Conservation (phyloP, 2,797 vertebrate species). For the Sphenopsis melanotis region DNA sequence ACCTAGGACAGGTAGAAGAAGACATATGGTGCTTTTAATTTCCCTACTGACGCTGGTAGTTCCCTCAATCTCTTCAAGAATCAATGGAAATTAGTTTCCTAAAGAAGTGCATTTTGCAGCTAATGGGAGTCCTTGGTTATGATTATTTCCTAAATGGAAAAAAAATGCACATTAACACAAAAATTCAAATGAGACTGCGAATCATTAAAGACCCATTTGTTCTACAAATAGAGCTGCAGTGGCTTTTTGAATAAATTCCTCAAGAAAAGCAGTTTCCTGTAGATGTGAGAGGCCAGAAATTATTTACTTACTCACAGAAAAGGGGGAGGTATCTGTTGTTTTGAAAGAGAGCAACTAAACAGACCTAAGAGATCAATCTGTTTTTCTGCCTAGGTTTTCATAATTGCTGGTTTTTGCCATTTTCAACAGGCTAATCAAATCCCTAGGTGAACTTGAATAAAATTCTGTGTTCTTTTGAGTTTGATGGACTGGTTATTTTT, state of each 20-base stretch:
- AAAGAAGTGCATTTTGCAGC: neutral
- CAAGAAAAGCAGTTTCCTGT: neutral
- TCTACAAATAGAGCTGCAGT: constrained; percentile 22
- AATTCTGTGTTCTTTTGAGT: constrained; percentile 25
- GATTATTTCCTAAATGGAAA: constrained; percentile 47
- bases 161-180: constrained; percentile 26
- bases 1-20: neutral
- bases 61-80: neutral
- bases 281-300: neutral
- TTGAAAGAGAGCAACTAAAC: neutral
- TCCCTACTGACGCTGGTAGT: neutral
- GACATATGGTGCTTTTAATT: neutral
- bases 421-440: constrained; percentile 25
- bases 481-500: constrained; percentile 58
- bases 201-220: constrained; percentile 45
- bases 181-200: constrained; percentile 19
- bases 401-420: neutral
- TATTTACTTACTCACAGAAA: neutral
- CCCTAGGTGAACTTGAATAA: constrained; percentile 23
- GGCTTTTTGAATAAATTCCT: neutral
- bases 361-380: neutral
- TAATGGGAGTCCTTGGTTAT: constrained; percentile 4
- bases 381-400: neutral
- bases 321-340: neutral
- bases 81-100: constrained; percentile 15